These are phyloP conservation scores for Petrolisthes cinctipes DNA, from an alignment of 2,888 invertebrate genomes.

Conservation along the genomic window DNA sequence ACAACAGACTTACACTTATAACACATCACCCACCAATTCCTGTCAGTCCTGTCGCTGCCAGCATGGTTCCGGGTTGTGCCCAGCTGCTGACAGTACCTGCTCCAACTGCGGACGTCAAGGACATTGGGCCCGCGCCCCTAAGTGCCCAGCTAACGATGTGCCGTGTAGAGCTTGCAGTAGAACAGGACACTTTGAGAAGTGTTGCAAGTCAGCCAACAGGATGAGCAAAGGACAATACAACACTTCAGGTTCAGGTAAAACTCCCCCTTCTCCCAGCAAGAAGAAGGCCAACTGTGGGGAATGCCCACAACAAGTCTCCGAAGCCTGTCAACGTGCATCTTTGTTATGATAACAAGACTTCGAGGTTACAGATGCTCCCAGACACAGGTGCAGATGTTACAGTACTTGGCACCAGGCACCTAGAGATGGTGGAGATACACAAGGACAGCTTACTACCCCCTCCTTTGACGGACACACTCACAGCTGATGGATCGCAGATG, in stretches of 20 bases:
- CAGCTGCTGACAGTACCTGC: not conserved
- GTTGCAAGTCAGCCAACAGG: too few species aligned
- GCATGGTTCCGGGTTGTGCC: not conserved
- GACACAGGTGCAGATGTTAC: conserved; percentile 35
- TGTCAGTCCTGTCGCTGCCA: not conserved
- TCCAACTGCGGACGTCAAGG: conserved; percentile 14
- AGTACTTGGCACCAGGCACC: not conserved
- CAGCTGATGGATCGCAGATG: too few species aligned
- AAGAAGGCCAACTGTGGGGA: too few species aligned
- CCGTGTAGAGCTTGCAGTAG: not conserved
- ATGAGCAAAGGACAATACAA: too few species aligned
- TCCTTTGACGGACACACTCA: not conserved
- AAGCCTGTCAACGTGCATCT: not conserved
- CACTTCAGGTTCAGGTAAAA: too few species aligned
- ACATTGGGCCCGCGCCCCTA: conserved; percentile 21
- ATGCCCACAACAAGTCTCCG: not conserved
- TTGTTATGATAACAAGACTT: not conserved
- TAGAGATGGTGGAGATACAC: not conserved
- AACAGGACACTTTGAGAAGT: too few species aligned
- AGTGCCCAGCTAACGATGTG: conserved; percentile 21
- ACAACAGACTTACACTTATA: too few species aligned
- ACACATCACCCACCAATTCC: not conserved
- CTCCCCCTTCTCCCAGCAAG: too few species aligned
- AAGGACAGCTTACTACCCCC: not conserved
- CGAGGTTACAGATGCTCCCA: conserved; percentile 4